Evolutionary conservation across 2,797 vertebrate species (phyloP), one percentile per base, ranked within the genome.

Genomic region (Labroides dimidiatus): DNA sequence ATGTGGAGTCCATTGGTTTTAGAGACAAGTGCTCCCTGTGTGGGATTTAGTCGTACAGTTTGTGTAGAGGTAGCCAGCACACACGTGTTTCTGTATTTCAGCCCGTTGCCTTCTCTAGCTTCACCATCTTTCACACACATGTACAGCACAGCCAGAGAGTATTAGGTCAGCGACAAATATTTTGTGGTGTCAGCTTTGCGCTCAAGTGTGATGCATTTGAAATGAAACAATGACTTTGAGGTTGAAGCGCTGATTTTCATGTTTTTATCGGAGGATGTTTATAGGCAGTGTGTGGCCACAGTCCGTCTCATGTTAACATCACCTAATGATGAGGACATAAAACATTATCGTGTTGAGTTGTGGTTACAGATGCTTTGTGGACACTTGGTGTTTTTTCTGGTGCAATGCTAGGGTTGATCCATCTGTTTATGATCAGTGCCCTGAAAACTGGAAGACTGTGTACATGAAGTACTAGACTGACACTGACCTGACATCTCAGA

Each of bases 1-100:
- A 90, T 86, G 87, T 88, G 81, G 86, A 80, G 73, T 85, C 84
- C 74, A 87, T 84, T 80, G 81, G 71, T 71, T 67, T 66, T 57
- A 79, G 30, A 33, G 86, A 72, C 55, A 62, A 72, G 73, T 9
- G 33, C 85, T 82, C 72, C 75, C 77, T 86, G 87, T 89, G 89
- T 80, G 89, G 85, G 82, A 84, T 81, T 82, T 63, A 72, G 70
- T 86, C 41, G 16, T 76, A 64, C 67, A 76, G 66, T 85, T 84
- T 82, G 78, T 67, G 44, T 72, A 78, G 83, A 82, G 72, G 69
- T 78, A 78, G 67, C 66, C 48, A 69, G 60, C 72, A 64, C 82
- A 83, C 60, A 66, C 61, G 71, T 48, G 42, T 72, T 78, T 64
- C 64, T 63, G 59, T 69, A 56, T 20, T 84, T 71, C 69, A 62